phyloP scores from a whole-genome alignment of 2,888 invertebrate species.

The Thysanoteuthis rhombus region DNA sequence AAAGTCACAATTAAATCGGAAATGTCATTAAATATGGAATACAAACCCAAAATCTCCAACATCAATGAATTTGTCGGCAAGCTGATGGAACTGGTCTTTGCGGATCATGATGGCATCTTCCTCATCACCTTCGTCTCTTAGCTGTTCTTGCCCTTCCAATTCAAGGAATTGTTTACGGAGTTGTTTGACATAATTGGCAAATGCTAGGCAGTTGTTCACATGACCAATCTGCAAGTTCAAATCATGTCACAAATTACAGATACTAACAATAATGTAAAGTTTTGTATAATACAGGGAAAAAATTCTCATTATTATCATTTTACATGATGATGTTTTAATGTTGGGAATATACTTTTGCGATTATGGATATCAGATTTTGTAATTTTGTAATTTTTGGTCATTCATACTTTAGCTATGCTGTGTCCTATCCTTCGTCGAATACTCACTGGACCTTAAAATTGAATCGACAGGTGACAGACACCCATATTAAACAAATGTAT shows the following conservation, averaged over 20 bases:
- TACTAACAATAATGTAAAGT: not conserved
- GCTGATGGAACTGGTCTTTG: conserved; percentile 57
- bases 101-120: conserved; percentile 54
- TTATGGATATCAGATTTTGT: too few species aligned
- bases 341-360: too few species aligned
- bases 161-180: conserved; percentile 55
- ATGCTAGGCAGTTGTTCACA: conserved; percentile 92
- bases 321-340: too few species aligned
- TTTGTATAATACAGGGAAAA: not conserved
- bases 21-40: not conserved
- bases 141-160: conserved; percentile 53
- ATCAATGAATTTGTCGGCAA: conserved; percentile 55
- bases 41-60: conserved; percentile 43
- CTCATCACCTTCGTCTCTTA: conserved; percentile 46
- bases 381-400: too few species aligned
- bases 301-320: too few species aligned
- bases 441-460: too few species aligned
- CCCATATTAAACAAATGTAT: too few species aligned
- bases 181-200: conserved; percentile 80
- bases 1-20: not conserved
- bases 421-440: too few species aligned
- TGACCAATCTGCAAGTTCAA: conserved; percentile 75
- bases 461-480: too few species aligned
- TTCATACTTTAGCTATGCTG: too few species aligned
- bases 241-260: not conserved